Percentiles rank a stretch among this genome's conserved stretches.
phyloP scores from a whole-genome alignment of 2,113 vertebrate genomes.

The Eudyptes chrysolophus region DNA sequence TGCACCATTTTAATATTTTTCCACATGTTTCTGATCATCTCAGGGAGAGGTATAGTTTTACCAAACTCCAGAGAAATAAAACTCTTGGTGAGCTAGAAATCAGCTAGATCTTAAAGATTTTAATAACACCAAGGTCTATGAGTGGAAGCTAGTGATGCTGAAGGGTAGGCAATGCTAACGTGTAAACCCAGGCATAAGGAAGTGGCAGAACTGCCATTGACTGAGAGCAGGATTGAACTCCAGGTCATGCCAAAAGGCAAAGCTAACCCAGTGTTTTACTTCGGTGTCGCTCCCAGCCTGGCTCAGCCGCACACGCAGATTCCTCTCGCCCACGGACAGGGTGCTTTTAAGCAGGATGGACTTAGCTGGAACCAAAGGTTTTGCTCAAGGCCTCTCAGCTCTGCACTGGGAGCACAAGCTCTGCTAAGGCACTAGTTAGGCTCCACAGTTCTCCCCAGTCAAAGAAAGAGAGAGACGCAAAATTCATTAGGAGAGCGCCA shows the following conservation, averaged over 20 bases:
- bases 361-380: not conserved
- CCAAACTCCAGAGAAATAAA: not conserved
- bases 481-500: not conserved
- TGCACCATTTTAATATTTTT: constrained; percentile 27
- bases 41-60: not conserved
- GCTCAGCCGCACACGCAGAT: fast-evolving
- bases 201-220: not conserved
- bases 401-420: not conserved
- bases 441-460: not conserved
- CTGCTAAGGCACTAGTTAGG: not conserved
- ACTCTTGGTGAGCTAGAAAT: not conserved
- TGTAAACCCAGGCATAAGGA: not conserved
- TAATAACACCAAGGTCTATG: not conserved
- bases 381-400: not conserved
- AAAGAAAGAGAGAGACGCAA: not conserved
- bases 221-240: not conserved
- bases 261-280: not conserved
- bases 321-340: fast-evolving
- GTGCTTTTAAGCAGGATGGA: not conserved
- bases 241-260: not conserved
- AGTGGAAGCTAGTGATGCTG: not conserved
- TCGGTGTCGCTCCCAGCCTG: not conserved
- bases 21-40: constrained; percentile 47
- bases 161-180: not conserved
- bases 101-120: not conserved